Conservation (phyloP, 1,140 invertebrate genomes). For the Ips nitidus region DNA sequence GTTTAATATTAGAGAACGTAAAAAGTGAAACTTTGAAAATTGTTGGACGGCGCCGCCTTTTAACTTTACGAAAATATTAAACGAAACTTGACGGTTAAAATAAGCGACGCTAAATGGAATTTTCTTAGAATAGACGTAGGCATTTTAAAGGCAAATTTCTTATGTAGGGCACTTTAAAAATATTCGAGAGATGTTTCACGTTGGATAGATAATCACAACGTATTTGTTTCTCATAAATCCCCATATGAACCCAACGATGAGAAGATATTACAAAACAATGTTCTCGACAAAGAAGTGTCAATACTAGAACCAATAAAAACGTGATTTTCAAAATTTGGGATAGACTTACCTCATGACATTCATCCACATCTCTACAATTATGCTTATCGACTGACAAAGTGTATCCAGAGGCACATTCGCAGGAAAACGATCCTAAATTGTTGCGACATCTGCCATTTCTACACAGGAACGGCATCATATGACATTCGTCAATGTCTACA, state of each 20-base stretch:
- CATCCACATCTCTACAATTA: slow-evolving; percentile 71
- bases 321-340: not conserved
- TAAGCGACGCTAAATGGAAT: too few species aligned
- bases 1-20: slow-evolving; percentile 5
- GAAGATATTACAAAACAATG: too few species aligned
- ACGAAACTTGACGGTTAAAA: not conserved
- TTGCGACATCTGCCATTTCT: slow-evolving; percentile 80
- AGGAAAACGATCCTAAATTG: slow-evolving; percentile 77
- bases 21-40: slow-evolving; percentile 6
- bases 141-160: too few species aligned
- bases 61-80: not conserved
- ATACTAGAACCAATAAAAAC: too few species aligned
- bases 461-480: slow-evolving; percentile 76
- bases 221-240: too few species aligned
- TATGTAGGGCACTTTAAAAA: too few species aligned
- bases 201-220: too few species aligned
- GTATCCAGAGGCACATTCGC: slow-evolving; percentile 81
- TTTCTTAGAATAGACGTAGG: too few species aligned
- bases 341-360: slow-evolving; percentile 63
- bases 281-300: too few species aligned
- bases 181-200: too few species aligned
- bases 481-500: slow-evolving; percentile 75
- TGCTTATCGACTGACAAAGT: slow-evolving; percentile 65
- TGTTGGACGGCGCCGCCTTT: slow-evolving; percentile 4
- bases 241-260: too few species aligned